Evolutionary conservation across 2,113 vertebrate genomes (phyloP), one percentile per base, ranked within the genome.

Genomic region (Hoplias malabaricus): DNA sequence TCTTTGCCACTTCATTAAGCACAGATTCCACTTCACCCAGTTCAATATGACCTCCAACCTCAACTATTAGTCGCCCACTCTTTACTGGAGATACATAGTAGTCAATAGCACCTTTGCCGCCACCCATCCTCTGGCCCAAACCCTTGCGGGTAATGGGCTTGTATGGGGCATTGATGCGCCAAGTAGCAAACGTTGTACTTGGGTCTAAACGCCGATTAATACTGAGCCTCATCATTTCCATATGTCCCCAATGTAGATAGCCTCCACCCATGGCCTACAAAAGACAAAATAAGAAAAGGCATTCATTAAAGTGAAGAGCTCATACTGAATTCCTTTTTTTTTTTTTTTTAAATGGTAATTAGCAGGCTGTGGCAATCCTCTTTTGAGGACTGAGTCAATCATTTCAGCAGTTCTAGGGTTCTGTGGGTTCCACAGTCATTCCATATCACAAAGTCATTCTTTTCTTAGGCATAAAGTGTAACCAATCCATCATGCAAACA

Each of bases 151-250:
- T 98, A 80, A 98, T 80, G 1, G 98, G 85, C 27, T 99, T 99
- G 84, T 74, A 90, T 0, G 97, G 98, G 0, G 89, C 85, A 0
- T 90, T 91, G 46, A 98, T 85, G 0, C 96, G 89, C 98, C 98
- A 99, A 12, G 88, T 25, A 14, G 96, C 96, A 1, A 96, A 99
- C 65, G 93, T 98, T 7, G 83, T 93, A 23, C 82, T 91, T 57
- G 94, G 50, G 13, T 98, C 92, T 76, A 99, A 92, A 65, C 84
- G 84, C n/a, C 96, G 94, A 53, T 94, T 97, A 78, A 99, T 89
- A 0, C 93, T 96, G 46, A 99, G 84, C 48, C 97, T 95, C 13
- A 99, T 98, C 96, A 99, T 98, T 89, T 99, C 97, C 0, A 98
- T 88, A 90, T 99, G 97, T 46, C 96, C 96, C 95, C 95, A 98